Evolutionary conservation across 1,140 invertebrate genomes (phyloP).

Genomic region (Temnothorax nylanderi): DNA sequence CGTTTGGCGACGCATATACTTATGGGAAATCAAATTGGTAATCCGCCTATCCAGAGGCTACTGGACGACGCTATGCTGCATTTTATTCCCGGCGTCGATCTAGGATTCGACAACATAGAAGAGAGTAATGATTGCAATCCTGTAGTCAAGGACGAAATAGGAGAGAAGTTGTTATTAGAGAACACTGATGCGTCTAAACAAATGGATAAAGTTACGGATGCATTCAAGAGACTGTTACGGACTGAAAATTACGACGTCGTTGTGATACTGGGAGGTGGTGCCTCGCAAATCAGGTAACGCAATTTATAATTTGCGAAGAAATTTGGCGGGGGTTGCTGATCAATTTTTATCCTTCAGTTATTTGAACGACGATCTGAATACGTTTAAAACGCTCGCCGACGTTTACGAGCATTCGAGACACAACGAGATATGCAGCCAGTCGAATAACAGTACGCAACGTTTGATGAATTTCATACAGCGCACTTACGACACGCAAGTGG

Average conservation of each 20-base stretch:
- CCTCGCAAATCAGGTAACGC: slow-evolving; percentile 86
- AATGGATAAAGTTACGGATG: slow-evolving; percentile 84
- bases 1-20: slow-evolving; percentile 93
- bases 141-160: slow-evolving; percentile 86
- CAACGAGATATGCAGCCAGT: slow-evolving; percentile 73
- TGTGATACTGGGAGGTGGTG: slow-evolving; percentile 88
- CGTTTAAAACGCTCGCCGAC: slow-evolving; percentile 86
- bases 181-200: slow-evolving; percentile 80
- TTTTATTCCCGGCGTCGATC: slow-evolving; percentile 91
- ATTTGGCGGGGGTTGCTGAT: background rate
- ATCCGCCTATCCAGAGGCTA: slow-evolving; percentile 88
- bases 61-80: slow-evolving; percentile 91
- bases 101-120: slow-evolving; percentile 85
- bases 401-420: slow-evolving; percentile 75
- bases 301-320: slow-evolving; percentile 7
- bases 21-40: slow-evolving; percentile 88
- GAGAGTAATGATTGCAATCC: slow-evolving; percentile 84
- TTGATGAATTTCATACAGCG: slow-evolving; percentile 78
- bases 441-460: slow-evolving; percentile 72
- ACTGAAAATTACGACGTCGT: slow-evolving; percentile 88
- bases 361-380: slow-evolving; percentile 77
- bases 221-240: slow-evolving; percentile 87
- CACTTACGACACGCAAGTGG: slow-evolving; percentile 78
- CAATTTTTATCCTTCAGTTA: slow-evolving; percentile 79
- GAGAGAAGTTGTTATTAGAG: slow-evolving; percentile 86